phyloP scores from a whole-genome alignment of 2,797 vertebrate genomes.

The Caiman crocodilus region DNA sequence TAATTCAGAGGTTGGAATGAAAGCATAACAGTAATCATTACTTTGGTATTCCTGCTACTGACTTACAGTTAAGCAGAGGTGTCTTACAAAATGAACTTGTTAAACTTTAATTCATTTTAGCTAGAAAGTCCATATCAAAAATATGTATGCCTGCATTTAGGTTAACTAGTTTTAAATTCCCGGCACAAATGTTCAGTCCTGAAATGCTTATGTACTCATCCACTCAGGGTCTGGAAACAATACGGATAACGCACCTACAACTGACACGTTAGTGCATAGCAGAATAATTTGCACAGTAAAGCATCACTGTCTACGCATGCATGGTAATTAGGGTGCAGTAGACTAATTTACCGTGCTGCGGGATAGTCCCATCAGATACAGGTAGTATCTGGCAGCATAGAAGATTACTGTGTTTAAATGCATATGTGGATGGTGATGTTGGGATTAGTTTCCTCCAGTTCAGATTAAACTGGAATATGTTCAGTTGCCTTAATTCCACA shows the following conservation, averaged over 20 bases:
- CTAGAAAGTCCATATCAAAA: slow-evolving; percentile 56
- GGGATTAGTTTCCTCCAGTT: too few relatives aligned
- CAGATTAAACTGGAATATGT: too few relatives aligned
- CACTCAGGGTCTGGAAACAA: slow-evolving; percentile 73
- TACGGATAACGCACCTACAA: not conserved
- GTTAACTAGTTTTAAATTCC: slow-evolving; percentile 62
- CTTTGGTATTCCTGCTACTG: not conserved
- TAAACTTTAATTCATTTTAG: slow-evolving; percentile 28
- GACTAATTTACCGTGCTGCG: too few relatives aligned
- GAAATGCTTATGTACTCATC: slow-evolving; percentile 69
- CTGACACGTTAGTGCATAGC: too few relatives aligned
- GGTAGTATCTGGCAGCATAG: too few relatives aligned
- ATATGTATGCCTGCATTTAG: slow-evolving; percentile 73
- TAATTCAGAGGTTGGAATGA: not conserved
- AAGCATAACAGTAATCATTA: not conserved
- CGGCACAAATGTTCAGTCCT: slow-evolving; percentile 70
- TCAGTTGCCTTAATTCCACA: too few relatives aligned
- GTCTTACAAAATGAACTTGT: not conserved
- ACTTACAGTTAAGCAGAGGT: not conserved
- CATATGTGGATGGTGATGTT: too few relatives aligned
- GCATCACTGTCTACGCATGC: too few relatives aligned
- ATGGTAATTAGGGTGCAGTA: too few relatives aligned
- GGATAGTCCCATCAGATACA: too few relatives aligned
- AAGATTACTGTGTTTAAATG: too few relatives aligned
- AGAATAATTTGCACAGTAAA: too few relatives aligned